These are phyloP conservation scores for Littorina saxatilis DNA, from an alignment of 1,140 invertebrate genomes.

Conservation along the genomic window DNA sequence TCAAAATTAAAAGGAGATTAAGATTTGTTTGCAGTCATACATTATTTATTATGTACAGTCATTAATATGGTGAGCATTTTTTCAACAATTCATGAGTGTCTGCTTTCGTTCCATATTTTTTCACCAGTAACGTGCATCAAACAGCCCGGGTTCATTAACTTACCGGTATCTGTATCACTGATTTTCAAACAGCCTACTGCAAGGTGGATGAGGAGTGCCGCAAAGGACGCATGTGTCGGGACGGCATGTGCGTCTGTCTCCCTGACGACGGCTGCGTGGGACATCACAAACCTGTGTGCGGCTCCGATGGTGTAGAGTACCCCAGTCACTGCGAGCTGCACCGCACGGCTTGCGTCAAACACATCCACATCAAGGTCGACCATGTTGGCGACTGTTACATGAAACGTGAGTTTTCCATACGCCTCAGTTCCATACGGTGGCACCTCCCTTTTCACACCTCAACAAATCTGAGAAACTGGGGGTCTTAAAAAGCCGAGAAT, in stretches of 20 bases:
- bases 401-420: slow-evolving; percentile 11
- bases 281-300: slow-evolving; percentile 82
- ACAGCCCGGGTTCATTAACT: too few relatives aligned
- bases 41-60: too few relatives aligned
- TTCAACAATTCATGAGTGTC: too few relatives aligned
- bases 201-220: slow-evolving; percentile 77
- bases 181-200: slow-evolving; percentile 58
- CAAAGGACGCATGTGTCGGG: slow-evolving; percentile 82
- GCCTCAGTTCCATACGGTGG: too few relatives aligned
- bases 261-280: slow-evolving; percentile 77
- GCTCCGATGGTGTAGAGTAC: slow-evolving; percentile 85
- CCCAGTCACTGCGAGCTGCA: slow-evolving; percentile 87
- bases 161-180: too few relatives aligned
- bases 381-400: slow-evolving; percentile 43
- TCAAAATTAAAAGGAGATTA: too few relatives aligned
- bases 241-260: slow-evolving; percentile 81
- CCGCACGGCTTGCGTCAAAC: slow-evolving; percentile 82
- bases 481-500: too few relatives aligned
- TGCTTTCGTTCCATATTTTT: too few relatives aligned
- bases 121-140: too few relatives aligned
- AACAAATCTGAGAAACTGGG: too few relatives aligned
- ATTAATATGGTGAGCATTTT: too few relatives aligned
- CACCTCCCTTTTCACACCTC: background rate
- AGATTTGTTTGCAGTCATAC: too few relatives aligned
- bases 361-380: slow-evolving; percentile 79